A percentile compares a stretch with the other conserved stretches of the same genome.
Evolutionary conservation across 2,888 invertebrate genomes (phyloP).

Genomic region (Dione juno): DNA sequence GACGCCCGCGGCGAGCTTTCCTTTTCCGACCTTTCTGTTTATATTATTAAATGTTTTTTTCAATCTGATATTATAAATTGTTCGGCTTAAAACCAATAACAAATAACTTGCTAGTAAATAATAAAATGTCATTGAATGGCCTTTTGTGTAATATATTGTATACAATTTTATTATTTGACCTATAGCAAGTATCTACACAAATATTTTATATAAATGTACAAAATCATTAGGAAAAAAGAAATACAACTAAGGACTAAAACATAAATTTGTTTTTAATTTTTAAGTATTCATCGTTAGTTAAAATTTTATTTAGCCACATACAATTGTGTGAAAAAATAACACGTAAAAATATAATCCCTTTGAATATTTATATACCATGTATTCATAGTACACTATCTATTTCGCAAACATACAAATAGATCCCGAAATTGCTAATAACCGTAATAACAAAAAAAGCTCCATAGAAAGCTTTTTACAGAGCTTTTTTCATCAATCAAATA

Average conservation of each 20-base stretch:
- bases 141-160: not conserved
- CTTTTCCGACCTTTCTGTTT: constrained; percentile 72
- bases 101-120: constrained; percentile 26
- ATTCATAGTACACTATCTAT: no score
- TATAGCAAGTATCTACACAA: no score
- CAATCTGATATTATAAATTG: constrained; percentile 43
- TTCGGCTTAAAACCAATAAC: constrained; percentile 35
- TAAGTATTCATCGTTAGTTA: no score
- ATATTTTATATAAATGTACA: no score
- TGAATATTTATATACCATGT: no score
- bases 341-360: no score
- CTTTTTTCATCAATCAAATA: not conserved
- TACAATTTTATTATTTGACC: not conserved
- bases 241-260: no score
- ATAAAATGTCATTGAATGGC: constrained; percentile 8
- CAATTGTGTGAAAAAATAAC: no score
- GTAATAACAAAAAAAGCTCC: not conserved
- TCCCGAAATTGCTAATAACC: constrained; percentile 5
- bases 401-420: not conserved
- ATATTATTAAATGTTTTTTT: constrained; percentile 49
- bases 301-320: no score
- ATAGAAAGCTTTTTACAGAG: not conserved
- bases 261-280: no score
- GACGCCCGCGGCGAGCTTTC: constrained; percentile 60
- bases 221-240: no score